Evolutionary conservation across 2,888 invertebrate species (phyloP).

Genomic region (Xestia rhomboidea): DNA sequence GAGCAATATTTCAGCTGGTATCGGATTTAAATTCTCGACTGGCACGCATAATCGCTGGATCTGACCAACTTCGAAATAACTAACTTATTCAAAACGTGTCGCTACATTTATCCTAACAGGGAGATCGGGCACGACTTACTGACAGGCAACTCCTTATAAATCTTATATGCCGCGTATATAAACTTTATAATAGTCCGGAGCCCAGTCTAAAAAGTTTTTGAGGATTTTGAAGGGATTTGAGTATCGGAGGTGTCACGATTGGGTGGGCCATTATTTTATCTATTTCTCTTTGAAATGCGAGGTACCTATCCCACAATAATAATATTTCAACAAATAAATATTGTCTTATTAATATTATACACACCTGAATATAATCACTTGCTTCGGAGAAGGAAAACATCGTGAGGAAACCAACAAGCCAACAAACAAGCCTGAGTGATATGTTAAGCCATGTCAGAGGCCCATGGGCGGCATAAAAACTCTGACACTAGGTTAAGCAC

Average conservation of each 20-base stretch:
- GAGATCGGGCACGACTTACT: constrained; percentile 87
- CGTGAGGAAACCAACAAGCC: no score
- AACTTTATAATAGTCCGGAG: constrained; percentile 56
- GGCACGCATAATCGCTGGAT: constrained; percentile 58
- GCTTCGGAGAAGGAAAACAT: no score
- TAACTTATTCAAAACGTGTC: constrained; percentile 87
- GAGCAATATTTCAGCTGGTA: constrained; percentile 53
- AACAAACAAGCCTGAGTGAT: no score
- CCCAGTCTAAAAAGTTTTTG: constrained; percentile 47
- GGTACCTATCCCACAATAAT: not conserved
- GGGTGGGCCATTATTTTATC: not conserved
- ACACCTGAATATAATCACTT: no score
- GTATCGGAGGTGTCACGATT: constrained; percentile 20
- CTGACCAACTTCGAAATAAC: constrained; percentile 66
- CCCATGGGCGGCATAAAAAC: no score
- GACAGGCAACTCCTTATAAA: constrained; percentile 84
- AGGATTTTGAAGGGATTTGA: constrained; percentile 32
- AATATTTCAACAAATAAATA: not conserved
- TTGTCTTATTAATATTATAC: no score
- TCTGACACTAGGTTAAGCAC: no score
- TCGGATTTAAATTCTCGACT: constrained; percentile 61
- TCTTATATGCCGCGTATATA: constrained; percentile 68
- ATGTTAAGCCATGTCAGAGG: no score
- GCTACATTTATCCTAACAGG: constrained; percentile 87
- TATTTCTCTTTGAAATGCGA: not conserved